These are phyloP conservation scores for Raja brachyura DNA, from an alignment of 2,113 vertebrate genomes.

Conservation along the genomic window DNA sequence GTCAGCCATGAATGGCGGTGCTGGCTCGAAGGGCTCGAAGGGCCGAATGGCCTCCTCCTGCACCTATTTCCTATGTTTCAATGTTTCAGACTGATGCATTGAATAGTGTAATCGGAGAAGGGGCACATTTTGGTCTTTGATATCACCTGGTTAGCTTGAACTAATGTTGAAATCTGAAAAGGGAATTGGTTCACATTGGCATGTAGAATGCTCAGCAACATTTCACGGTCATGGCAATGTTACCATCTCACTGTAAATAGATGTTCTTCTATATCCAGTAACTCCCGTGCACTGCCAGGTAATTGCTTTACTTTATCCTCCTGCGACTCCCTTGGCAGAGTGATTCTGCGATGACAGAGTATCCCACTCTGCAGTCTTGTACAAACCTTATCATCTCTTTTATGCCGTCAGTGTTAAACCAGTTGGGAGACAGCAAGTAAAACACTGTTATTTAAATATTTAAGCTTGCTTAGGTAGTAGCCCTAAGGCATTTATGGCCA, in stretches of 20 bases:
- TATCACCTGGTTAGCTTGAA: not conserved
- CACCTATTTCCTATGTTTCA: too few species aligned
- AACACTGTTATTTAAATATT: not conserved
- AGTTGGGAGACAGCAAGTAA: not conserved
- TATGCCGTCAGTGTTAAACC: not conserved
- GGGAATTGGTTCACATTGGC: not conserved
- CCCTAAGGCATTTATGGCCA: not conserved
- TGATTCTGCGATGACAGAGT: not conserved
- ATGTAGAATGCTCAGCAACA: not conserved
- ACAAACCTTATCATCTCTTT: not conserved
- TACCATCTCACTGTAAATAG: not conserved
- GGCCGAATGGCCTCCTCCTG: too few species aligned
- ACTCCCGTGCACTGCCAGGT: not conserved
- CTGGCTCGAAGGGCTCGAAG: too few species aligned
- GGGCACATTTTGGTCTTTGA: not conserved
- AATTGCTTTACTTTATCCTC: not conserved
- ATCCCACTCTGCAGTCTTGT: not conserved
- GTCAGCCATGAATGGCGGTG: too few species aligned
- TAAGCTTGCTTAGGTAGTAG: not conserved
- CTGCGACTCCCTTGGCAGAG: not conserved
- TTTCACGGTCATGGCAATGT: not conserved
- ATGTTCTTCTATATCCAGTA: too few species aligned
- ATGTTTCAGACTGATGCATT: too few species aligned
- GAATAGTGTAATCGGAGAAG: too few species aligned
- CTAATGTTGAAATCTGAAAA: not conserved